Evolutionary conservation across 2,888 invertebrate species (phyloP).

Genomic region (Acronicta psi): DNA sequence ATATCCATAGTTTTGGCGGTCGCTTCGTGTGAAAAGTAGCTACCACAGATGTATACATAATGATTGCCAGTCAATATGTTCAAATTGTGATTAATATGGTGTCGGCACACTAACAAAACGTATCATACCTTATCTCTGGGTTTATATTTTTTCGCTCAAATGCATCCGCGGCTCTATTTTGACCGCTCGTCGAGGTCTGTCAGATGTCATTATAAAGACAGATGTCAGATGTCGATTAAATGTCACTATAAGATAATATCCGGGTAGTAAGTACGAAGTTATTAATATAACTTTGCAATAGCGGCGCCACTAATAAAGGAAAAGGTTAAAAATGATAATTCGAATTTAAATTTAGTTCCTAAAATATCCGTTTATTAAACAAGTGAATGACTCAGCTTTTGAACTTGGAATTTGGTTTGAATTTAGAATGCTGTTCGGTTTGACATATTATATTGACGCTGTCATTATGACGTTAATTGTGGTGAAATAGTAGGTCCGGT

Average conservation of each 20-base stretch:
- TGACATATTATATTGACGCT: background rate
- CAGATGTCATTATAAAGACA: conserved; percentile 49
- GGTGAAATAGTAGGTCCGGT: background rate
- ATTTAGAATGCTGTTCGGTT: background rate
- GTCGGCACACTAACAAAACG: conserved; percentile 63
- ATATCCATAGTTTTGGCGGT: conserved; percentile 63
- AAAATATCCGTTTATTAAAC: background rate
- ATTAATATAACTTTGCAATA: background rate
- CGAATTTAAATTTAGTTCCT: background rate
- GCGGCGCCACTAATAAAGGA: background rate
- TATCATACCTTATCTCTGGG: conserved; percentile 56
- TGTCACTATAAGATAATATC: conserved; percentile 53
- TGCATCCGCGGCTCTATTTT: conserved; percentile 61
- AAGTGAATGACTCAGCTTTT: conserved; percentile 29
- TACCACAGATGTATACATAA: conserved; percentile 73
- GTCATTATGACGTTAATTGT: conserved; percentile 16
- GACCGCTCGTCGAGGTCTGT: conserved; percentile 50
- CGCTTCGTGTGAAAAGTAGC: conserved; percentile 74
- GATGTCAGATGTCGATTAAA: too few relatives aligned
- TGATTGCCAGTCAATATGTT: conserved; percentile 82
- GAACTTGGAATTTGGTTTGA: conserved; percentile 18
- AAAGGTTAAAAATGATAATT: background rate
- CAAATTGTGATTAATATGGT: conserved; percentile 85
- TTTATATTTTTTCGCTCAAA: conserved; percentile 61
- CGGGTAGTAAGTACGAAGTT: conserved; percentile 16